Conservation (phyloP, 2,797 vertebrate species). For the Eulemur coronatus region DNA sequence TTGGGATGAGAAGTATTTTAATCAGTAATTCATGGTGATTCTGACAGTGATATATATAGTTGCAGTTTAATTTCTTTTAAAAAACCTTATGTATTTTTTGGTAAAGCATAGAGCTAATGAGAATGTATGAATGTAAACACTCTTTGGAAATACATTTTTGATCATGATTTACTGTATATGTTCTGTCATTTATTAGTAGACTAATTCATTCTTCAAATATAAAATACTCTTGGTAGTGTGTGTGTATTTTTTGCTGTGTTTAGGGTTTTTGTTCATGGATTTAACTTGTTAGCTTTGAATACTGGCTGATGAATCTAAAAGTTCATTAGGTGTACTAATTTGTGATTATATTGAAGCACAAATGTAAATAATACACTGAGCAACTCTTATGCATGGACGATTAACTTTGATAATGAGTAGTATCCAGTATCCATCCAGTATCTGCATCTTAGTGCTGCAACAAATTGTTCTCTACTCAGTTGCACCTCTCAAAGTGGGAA, state of each 20-base stretch:
- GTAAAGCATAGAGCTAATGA: neutral
- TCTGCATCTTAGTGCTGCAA: neutral
- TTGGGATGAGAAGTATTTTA: neutral
- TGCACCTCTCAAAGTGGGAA: neutral
- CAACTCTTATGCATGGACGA: neutral
- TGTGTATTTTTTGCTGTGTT: neutral
- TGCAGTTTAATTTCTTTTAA: constrained; percentile 3
- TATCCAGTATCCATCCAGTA: neutral
- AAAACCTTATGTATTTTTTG: neutral
- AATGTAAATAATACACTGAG: neutral
- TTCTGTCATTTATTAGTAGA: constrained; percentile 19
- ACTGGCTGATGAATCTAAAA: neutral
- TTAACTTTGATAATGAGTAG: constrained; percentile 23
- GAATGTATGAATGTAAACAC: neutral
- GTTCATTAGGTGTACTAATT: neutral
- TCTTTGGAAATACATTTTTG: neutral
- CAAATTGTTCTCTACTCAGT: neutral
- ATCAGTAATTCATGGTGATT: neutral
- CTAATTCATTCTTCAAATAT: neutral
- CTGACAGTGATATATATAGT: neutral
- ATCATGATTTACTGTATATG: neutral
- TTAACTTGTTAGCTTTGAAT: constrained; percentile 1
- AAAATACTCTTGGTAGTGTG: neutral
- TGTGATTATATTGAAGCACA: constrained; percentile 26
- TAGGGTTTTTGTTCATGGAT: neutral